These are phyloP conservation scores for Leptogaster cylindrica DNA, from an alignment of 2,888 invertebrate genomes.

Conservation along the genomic window DNA sequence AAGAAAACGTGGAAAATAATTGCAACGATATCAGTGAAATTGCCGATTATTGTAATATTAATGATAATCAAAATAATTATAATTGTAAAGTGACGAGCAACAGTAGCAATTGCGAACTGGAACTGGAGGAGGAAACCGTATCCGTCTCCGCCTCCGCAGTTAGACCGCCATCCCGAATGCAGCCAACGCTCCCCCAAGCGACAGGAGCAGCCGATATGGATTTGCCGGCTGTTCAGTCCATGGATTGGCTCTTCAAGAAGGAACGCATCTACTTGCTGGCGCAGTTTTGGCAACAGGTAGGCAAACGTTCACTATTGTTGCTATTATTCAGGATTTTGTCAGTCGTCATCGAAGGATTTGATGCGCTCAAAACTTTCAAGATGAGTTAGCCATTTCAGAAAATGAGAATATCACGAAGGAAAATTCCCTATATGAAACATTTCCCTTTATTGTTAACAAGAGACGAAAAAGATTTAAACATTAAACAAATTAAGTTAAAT, in stretches of 20 bases:
- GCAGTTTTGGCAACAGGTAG: constrained; percentile 97
- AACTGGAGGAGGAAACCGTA: constrained; percentile 37
- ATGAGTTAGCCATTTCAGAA: neutral
- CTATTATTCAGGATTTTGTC: no score
- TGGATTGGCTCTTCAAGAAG: constrained; percentile 97
- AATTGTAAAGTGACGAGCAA: no score
- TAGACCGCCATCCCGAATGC: constrained; percentile 66
- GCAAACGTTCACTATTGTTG: constrained; percentile 55
- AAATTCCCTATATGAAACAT: no score
- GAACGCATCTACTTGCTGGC: constrained; percentile 92
- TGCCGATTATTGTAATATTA: constrained; percentile 3
- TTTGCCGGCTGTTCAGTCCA: constrained; percentile 92
- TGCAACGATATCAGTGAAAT: neutral
- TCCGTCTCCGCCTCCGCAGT: constrained; percentile 42
- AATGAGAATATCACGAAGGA: no score
- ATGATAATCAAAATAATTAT: neutral
- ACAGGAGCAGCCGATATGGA: constrained; percentile 82
- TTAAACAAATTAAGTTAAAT: no score
- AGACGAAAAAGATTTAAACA: no score
- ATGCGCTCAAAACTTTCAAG: neutral
- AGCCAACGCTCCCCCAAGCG: constrained; percentile 77
- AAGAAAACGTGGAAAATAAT: neutral
- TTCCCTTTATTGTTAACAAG: no score
- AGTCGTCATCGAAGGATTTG: neutral
- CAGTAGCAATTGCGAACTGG: neutral